Percentiles rank a stretch among this genome's conserved stretches.
Conservation (phyloP, 2,888 invertebrate genomes). For the Dryocosmus kuriphilus region DNA sequence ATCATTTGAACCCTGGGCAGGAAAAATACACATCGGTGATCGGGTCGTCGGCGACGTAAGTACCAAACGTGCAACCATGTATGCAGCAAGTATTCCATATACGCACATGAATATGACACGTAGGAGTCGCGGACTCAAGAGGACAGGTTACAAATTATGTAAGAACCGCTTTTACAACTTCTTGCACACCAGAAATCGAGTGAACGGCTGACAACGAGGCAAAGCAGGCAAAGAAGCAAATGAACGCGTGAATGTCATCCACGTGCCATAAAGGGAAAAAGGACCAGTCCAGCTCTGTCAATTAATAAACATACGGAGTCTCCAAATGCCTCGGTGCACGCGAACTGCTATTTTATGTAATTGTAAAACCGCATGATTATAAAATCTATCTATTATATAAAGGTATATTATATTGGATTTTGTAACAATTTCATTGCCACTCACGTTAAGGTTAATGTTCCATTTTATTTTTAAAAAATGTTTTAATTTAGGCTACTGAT, state of each 20-base stretch:
- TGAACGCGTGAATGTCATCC: constrained; percentile 53
- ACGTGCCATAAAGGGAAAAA: constrained; percentile 43
- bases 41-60: constrained; percentile 16
- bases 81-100: constrained; percentile 38
- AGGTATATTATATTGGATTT: not conserved
- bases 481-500: too few relatives aligned
- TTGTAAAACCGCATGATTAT: not conserved
- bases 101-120: constrained; percentile 51
- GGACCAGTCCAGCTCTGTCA: constrained; percentile 37
- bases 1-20: constrained; percentile 18
- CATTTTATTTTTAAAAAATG: too few relatives aligned
- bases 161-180: constrained; percentile 56
- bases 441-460: not conserved
- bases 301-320: constrained; percentile 5
- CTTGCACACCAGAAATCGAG: constrained; percentile 51
- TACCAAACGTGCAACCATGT: constrained; percentile 22
- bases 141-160: constrained; percentile 55
- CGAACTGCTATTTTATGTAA: constrained; percentile 10
- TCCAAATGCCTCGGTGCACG: not conserved
- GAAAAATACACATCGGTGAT: constrained; percentile 6
- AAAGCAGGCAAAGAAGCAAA: constrained; percentile 32
- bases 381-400: not conserved
- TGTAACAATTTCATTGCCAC: not conserved
- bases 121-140: constrained; percentile 46
- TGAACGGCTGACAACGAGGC: constrained; percentile 40